Percentiles rank a stretch among this genome's conserved stretches.
Evolutionary conservation across 2,113 vertebrate genomes (phyloP).

Genomic region (Chunga burmeisteri): DNA sequence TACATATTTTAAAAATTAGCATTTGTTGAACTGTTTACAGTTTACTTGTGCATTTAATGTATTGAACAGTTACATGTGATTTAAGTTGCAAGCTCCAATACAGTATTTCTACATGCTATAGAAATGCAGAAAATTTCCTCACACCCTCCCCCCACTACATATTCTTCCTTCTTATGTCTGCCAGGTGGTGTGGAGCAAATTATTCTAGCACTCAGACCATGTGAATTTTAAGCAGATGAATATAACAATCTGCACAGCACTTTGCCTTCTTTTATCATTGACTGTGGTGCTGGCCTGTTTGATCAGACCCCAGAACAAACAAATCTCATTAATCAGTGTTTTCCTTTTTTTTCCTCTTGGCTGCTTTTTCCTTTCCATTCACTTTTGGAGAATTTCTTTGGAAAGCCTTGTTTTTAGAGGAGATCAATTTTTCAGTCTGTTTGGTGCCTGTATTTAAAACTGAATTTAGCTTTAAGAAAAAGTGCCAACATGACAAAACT

Average conservation of each 20-base stretch:
- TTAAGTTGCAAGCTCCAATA: constrained; percentile 34
- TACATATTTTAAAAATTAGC: background rate
- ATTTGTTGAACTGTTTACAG: constrained; percentile 31
- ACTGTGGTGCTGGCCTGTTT: constrained; percentile 9
- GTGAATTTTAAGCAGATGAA: constrained; percentile 74
- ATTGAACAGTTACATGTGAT: background rate
- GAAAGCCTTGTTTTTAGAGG: background rate
- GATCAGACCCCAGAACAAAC: constrained; percentile 3
- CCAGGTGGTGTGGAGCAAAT: constrained; percentile 73
- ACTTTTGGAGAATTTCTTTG: constrained; percentile 8
- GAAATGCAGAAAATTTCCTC: constrained; percentile 33
- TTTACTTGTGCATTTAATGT: background rate
- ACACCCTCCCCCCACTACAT: background rate
- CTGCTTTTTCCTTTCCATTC: background rate
- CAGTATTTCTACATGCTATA: constrained; percentile 21
- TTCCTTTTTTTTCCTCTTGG: background rate
- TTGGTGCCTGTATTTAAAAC: background rate
- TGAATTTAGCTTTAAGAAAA: background rate
- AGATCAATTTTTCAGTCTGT: background rate
- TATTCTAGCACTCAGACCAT: constrained; percentile 63
- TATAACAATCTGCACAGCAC: background rate
- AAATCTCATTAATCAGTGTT: background rate
- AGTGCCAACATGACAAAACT: background rate
- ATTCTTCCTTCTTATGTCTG: constrained; percentile 38
- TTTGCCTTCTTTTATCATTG: constrained; percentile 42